Evolutionary conservation across 1,140 invertebrate species (phyloP).

Genomic region (Zaprionus nigranus): DNA sequence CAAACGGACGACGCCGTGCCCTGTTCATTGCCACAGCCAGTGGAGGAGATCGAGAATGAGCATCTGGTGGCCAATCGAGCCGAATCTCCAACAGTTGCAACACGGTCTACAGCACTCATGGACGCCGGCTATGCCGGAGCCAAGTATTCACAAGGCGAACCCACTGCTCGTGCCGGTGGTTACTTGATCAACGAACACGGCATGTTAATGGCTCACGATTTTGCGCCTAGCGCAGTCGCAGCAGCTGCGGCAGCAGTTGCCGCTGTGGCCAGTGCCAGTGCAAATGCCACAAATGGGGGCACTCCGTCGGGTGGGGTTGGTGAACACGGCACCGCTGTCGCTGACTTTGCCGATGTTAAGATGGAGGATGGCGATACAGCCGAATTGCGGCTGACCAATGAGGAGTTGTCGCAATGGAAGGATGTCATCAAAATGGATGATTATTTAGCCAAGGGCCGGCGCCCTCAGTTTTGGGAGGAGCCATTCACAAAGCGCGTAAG

Average conservation of each 20-base stretch:
- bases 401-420: conserved; percentile 83
- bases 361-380: conserved; percentile 74
- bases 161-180: conserved; percentile 26
- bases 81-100: conserved; percentile 34
- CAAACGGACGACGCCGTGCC: background rate
- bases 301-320: conserved; percentile 6
- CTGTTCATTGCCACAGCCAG: conserved; percentile 56
- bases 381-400: conserved; percentile 77
- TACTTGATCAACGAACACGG: conserved; percentile 81
- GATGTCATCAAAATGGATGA: conserved; percentile 95
- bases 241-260: conserved; percentile 62
- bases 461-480: conserved; percentile 96
- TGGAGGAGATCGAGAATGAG: conserved; percentile 81
- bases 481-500: conserved; percentile 89
- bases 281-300: conserved; percentile 32
- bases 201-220: conserved; percentile 78
- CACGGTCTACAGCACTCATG: conserved; percentile 18
- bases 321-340: conserved; percentile 6
- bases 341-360: conserved; percentile 71
- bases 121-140: conserved; percentile 36
- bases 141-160: conserved; percentile 43
- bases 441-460: conserved; percentile 92
- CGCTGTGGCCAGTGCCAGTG: conserved; percentile 40
- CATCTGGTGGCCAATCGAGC: conserved; percentile 65
- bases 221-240: conserved; percentile 55